Conservation (phyloP, 2,888 invertebrate genomes). For the Dolichomitus sp. region DNA sequence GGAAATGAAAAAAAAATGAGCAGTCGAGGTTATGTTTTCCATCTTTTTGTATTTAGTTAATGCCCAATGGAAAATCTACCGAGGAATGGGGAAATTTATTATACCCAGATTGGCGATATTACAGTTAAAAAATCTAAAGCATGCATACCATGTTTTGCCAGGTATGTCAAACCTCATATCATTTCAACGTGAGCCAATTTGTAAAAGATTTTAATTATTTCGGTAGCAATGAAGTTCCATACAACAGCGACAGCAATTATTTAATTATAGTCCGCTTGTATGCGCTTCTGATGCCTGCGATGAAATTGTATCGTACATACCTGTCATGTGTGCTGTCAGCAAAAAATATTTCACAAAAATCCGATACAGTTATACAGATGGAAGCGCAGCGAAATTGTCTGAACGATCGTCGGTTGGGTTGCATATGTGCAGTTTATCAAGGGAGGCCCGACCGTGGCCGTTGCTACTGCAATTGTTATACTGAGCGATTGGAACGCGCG, state of each 20-base stretch:
- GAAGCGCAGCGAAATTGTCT: slow-evolving; percentile 9
- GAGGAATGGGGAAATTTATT: background rate
- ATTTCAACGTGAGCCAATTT: background rate
- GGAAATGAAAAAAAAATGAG: background rate
- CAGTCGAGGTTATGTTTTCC: background rate
- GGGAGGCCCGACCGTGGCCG: background rate
- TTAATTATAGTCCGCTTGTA: background rate
- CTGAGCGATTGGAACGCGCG: slow-evolving; percentile 4
- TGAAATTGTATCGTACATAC: background rate
- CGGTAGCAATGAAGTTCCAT: background rate
- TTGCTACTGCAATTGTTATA: slow-evolving; percentile 16
- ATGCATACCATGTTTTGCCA: background rate
- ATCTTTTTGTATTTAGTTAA: background rate
- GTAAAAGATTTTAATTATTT: slow-evolving; percentile 7
- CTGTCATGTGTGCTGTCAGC: slow-evolving; percentile 5
- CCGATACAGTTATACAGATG: background rate
- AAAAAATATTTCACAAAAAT: background rate
- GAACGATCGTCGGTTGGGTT: background rate
- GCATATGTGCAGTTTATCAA: background rate
- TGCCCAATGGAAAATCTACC: background rate
- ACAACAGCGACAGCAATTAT: background rate
- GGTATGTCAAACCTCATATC: background rate
- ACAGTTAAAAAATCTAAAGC: background rate
- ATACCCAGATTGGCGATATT: background rate
- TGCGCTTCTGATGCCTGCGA: background rate